These are phyloP conservation scores for Limnephilus auricula DNA, from an alignment of 2,888 invertebrate species.

Conservation along the genomic window DNA sequence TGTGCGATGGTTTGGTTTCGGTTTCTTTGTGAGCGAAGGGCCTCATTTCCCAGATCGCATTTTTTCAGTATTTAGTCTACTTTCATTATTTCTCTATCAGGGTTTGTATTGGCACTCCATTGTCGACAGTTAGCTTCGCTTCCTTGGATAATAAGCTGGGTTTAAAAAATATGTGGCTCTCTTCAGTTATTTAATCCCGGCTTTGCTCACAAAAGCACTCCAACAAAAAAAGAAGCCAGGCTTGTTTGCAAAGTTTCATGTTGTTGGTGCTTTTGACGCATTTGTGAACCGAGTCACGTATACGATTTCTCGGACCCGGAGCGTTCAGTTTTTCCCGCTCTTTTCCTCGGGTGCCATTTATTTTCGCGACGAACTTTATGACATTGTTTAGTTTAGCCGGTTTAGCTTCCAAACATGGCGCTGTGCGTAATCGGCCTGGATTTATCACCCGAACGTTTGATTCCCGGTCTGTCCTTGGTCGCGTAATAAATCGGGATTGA, in stretches of 20 bases:
- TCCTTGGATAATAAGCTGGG: no score
- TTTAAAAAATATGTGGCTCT: not conserved
- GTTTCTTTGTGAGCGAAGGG: no score
- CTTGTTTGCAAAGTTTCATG: conserved; percentile 21
- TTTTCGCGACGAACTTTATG: conserved; percentile 26
- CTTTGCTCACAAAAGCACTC: conserved; percentile 14
- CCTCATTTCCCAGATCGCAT: no score
- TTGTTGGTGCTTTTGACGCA: not conserved
- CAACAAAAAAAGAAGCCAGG: conserved; percentile 21
- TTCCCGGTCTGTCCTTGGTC: conserved; percentile 29
- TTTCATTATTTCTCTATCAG: no score
- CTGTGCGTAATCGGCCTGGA: conserved; percentile 30
- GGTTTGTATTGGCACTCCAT: no score
- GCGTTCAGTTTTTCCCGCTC: conserved; percentile 21
- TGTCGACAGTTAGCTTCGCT: no score
- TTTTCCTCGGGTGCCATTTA: conserved; percentile 33
- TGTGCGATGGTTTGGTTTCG: no score
- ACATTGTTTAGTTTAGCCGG: conserved; percentile 34
- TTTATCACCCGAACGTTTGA: conserved; percentile 32
- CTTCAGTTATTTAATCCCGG: not conserved
- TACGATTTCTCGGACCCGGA: conserved; percentile 36
- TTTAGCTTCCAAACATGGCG: not conserved
- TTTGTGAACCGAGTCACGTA: conserved; percentile 14
- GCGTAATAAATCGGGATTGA: conserved; percentile 10
- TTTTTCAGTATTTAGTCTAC: no score